phyloP scores from a whole-genome alignment of 37 sponge, comb jelly and placozoan genomes.

The Cladorhizidae sp. region DNA sequence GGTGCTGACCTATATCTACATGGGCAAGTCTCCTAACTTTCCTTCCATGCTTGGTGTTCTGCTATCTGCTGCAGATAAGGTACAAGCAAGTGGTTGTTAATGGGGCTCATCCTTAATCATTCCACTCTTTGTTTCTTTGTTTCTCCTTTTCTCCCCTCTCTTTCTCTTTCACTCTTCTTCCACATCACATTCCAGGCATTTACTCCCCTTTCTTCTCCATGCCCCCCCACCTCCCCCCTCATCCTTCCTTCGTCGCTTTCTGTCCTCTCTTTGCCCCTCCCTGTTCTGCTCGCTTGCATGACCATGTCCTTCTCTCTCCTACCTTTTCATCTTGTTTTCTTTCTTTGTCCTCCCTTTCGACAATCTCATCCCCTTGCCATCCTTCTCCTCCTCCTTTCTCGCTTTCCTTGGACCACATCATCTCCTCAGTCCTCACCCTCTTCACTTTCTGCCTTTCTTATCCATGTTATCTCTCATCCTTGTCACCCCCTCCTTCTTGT shows the following conservation, averaged over 20 bases:
- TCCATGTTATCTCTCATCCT: slow-evolving; percentile 16
- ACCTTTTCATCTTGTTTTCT: too few relatives aligned
- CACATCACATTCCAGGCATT: too few relatives aligned
- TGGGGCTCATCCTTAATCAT: too few relatives aligned
- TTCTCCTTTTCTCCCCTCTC: too few relatives aligned
- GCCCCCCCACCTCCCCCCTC: too few relatives aligned
- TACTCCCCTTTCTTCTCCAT: too few relatives aligned
- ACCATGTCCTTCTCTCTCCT: too few relatives aligned
- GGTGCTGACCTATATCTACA: slow-evolving; percentile 97
- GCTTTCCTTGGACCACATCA: not conserved
- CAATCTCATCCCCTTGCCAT: not conserved
- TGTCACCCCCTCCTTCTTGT: not conserved
- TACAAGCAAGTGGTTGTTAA: too few relatives aligned
- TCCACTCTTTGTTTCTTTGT: too few relatives aligned
- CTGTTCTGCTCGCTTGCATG: not conserved
- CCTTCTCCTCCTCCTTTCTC: not conserved
- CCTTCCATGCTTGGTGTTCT: slow-evolving; percentile 80
- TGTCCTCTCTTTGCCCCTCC: slow-evolving; percentile 17
- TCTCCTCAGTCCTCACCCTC: not conserved
- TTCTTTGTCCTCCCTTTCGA: too few relatives aligned
- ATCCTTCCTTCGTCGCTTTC: slow-evolving; percentile 31
- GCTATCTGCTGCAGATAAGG: slow-evolving; percentile 96
- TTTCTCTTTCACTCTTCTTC: too few relatives aligned
- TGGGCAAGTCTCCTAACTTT: slow-evolving; percentile 86
- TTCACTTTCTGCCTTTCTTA: not conserved